Conservation (phyloP, 2,113 vertebrate species). For the Eulacestoma nigropectus region DNA sequence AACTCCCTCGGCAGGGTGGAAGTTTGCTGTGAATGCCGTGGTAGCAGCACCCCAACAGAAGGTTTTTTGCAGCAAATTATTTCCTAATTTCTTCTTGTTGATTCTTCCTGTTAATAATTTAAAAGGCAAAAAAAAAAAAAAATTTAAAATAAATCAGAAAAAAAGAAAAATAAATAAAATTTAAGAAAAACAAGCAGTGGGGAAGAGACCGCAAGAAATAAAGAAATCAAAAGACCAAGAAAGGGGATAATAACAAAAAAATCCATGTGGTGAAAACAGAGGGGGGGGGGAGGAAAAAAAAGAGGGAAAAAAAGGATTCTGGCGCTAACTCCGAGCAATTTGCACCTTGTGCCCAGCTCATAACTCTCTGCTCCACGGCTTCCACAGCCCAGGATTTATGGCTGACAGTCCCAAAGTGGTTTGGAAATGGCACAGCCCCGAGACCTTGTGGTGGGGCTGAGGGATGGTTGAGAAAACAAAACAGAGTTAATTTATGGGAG, state of each 20-base stretch:
- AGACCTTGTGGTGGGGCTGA: conserved; percentile 54
- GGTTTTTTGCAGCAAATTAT: background rate
- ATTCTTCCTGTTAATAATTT: background rate
- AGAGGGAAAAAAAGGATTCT: background rate
- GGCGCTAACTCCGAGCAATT: conserved; percentile 59
- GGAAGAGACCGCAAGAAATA: background rate
- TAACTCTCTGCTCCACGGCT: conserved; percentile 31
- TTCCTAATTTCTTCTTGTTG: background rate
- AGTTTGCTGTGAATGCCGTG: background rate
- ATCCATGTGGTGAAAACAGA: background rate
- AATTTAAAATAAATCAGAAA: background rate
- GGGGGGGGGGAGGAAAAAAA: fast-evolving
- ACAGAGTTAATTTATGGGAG: conserved; percentile 50
- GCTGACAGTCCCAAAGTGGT: conserved; percentile 39
- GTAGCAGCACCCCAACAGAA: background rate
- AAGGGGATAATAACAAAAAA: background rate
- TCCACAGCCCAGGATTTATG: conserved; percentile 53
- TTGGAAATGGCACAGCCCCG: conserved; percentile 43
- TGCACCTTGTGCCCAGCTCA: conserved; percentile 57
- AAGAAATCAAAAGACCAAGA: background rate
- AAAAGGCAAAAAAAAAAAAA: background rate
- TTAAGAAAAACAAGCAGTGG: fast-evolving
- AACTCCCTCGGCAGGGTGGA: background rate
- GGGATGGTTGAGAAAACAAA: conserved; percentile 56
- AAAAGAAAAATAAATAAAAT: too few species aligned